A percentile compares a stretch with the other conserved stretches of the same genome.
phyloP scores from a whole-genome alignment of 1,140 invertebrate species.

The Doryteuthis pealeii region DNA sequence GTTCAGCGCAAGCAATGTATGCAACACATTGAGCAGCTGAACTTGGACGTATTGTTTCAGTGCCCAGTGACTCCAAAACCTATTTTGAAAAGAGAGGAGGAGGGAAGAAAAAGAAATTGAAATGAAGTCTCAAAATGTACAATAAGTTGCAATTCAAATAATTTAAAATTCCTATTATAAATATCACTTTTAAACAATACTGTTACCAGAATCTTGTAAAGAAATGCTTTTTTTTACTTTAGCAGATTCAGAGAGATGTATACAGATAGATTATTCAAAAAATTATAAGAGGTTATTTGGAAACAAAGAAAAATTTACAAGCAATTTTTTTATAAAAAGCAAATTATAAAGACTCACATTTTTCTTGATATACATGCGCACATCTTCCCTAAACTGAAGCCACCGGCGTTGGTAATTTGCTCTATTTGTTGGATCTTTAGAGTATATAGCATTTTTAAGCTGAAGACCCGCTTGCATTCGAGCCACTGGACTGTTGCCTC shows the following conservation, averaged over 20 bases:
- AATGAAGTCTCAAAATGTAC: neutral
- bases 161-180: no score
- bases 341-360: no score
- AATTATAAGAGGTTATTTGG: no score
- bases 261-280: no score
- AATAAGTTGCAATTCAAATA: no score
- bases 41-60: slow-evolving; percentile 88
- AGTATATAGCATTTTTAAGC: slow-evolving; percentile 96
- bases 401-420: slow-evolving; percentile 86
- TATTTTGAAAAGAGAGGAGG: slow-evolving; percentile 62
- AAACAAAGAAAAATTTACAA: no score
- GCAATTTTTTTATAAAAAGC: no score
- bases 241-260: no score
- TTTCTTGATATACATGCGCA: slow-evolving; percentile 86
- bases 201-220: no score
- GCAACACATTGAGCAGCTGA: slow-evolving; percentile 98
- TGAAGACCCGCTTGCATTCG: slow-evolving; percentile 98
- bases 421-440: slow-evolving; percentile 86
- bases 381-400: slow-evolving; percentile 84
- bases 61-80: slow-evolving; percentile 91
- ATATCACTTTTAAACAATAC: no score
- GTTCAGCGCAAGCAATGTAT: slow-evolving; percentile 94
- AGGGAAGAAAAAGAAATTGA: slow-evolving; percentile 1
- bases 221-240: no score
- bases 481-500: slow-evolving; percentile 85